phyloP scores from a whole-genome alignment of 2,113 vertebrate genomes.

The Pachypanchax playfairii region DNA sequence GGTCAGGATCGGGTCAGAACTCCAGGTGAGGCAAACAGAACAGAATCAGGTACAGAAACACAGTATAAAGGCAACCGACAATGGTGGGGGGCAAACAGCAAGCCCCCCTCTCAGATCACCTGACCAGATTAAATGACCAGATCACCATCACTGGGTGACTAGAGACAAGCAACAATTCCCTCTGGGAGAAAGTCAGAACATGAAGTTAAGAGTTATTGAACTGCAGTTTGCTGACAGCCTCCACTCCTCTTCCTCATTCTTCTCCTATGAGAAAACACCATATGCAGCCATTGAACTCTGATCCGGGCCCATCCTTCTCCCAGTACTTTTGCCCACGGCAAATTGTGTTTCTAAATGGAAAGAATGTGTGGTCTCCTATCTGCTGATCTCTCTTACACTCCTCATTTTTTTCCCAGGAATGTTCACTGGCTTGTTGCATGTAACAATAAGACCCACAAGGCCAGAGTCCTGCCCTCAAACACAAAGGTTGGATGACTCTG shows the following conservation, averaged over 20 bases:
- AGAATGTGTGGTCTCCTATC: conserved; percentile 51
- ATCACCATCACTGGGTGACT: no score
- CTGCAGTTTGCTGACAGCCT: neutral
- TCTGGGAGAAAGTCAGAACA: no score
- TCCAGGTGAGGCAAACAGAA: no score
- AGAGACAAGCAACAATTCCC: no score
- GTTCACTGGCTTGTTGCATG: conserved; percentile 8
- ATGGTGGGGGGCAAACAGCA: no score
- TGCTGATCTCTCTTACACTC: conserved; percentile 27
- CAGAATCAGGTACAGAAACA: no score
- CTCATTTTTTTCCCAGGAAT: conserved; percentile 50
- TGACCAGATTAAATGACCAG: no score
- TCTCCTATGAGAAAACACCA: conserved; percentile 6
- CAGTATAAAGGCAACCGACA: no score
- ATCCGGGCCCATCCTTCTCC: conserved; percentile 40
- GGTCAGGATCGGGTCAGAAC: no score
- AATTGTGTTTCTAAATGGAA: conserved; percentile 37
- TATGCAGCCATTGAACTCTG: conserved; percentile 37
- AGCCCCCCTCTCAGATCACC: no score
- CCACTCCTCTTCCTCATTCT: conserved; percentile 25
- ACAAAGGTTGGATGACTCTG: conserved; percentile 28
- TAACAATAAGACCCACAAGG: conserved; percentile 27
- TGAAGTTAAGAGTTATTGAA: no score
- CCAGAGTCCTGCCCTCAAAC: conserved; percentile 20
- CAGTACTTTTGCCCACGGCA: conserved; percentile 16